phyloP scores from a whole-genome alignment of 2,797 vertebrate species.

The Loriculus beryllinus region DNA sequence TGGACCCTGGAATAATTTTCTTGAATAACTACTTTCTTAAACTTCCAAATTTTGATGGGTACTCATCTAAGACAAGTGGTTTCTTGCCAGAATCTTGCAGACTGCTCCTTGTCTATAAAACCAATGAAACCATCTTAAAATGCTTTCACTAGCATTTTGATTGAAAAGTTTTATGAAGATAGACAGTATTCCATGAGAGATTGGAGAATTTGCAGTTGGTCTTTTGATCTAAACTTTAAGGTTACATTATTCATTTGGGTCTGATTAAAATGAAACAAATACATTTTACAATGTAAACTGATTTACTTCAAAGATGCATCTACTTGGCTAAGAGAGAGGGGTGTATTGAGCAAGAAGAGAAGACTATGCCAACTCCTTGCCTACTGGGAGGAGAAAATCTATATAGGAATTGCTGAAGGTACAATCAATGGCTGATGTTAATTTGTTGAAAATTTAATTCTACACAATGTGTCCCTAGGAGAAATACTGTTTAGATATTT shows the following conservation, averaged over 20 bases:
- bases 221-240: background rate
- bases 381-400: background rate
- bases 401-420: background rate
- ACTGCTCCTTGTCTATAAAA: background rate
- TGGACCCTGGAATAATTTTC: background rate
- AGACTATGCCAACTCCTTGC: background rate
- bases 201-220: background rate
- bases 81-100: background rate
- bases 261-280: background rate
- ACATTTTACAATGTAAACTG: fast-evolving
- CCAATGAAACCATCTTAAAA: background rate
- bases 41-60: background rate
- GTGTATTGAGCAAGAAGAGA: background rate
- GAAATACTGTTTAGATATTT: background rate
- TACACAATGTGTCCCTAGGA: background rate
- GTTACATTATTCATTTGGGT: background rate
- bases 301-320: background rate
- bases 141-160: background rate
- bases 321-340: background rate
- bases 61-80: background rate
- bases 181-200: background rate
- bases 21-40: background rate
- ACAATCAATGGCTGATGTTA: background rate
- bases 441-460: background rate
- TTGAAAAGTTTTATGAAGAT: background rate